Percentiles rank a stretch among this genome's conserved stretches.
Conservation (phyloP, 2,797 vertebrate species). For the Xerus rutilus region DNA sequence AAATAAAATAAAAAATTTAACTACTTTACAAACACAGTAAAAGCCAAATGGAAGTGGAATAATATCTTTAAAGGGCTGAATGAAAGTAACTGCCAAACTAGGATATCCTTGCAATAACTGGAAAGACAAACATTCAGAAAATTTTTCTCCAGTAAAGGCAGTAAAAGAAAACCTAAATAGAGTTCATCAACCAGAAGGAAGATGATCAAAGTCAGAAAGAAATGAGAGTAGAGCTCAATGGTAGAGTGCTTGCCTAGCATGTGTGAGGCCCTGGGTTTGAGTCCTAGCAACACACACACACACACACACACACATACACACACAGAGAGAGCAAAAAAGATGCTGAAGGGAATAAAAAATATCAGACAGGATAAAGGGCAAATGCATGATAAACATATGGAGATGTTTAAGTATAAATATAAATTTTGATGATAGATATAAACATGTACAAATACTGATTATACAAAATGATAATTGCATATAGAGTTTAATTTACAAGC, state of each 20-base stretch:
- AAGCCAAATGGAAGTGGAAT: slow-evolving; percentile 23
- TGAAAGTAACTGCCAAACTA: slow-evolving; percentile 9
- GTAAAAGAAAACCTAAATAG: not conserved
- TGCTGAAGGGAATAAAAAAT: not conserved
- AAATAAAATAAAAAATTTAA: slow-evolving; percentile 46
- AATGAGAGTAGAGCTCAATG: not conserved
- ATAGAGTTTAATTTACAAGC: not conserved
- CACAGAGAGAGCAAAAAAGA: not conserved
- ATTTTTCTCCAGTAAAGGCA: slow-evolving; percentile 1
- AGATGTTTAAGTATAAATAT: not conserved
- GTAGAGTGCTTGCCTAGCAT: not conserved
- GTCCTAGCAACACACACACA: not conserved
- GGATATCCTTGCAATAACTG: not conserved
- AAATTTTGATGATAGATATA: not conserved
- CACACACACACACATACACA: not conserved
- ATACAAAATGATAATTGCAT: not conserved
- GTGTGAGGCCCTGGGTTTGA: not conserved
- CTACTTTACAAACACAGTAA: not conserved
- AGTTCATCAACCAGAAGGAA: not conserved
- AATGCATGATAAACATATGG: not conserved
- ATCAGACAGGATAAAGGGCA: not conserved
- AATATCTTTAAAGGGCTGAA: not conserved
- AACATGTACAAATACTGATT: not conserved
- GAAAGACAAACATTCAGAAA: slow-evolving; percentile 39
- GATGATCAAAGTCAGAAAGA: not conserved